A percentile compares a stretch with the other conserved stretches of the same genome.
These are phyloP conservation scores for Sceliomorpha sp. DNA, from an alignment of 2,888 invertebrate genomes.

Conservation along the genomic window DNA sequence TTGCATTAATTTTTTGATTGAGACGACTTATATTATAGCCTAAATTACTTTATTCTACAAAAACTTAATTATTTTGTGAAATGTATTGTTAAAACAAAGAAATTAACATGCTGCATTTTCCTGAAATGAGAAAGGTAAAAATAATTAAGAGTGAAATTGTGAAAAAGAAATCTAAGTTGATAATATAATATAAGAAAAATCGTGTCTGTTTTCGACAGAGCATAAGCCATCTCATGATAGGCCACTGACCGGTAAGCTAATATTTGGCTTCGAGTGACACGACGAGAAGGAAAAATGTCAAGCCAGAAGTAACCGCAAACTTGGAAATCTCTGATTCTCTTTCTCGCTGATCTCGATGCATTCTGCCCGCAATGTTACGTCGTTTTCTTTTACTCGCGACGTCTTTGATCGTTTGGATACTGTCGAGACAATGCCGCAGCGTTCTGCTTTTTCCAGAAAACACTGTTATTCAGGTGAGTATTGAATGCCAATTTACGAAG, in stretches of 20 bases:
- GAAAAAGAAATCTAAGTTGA: too few species aligned
- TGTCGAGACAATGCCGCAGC: conserved; percentile 51
- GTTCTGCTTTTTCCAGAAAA: conserved; percentile 68
- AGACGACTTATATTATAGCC: too few species aligned
- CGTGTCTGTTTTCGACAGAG: conserved; percentile 8
- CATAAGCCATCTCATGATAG: conserved; percentile 23
- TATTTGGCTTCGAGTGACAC: conserved; percentile 66
- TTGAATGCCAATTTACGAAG: conserved; percentile 34
- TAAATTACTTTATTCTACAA: too few species aligned
- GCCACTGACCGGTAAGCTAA: conserved; percentile 67
- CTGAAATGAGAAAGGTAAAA: too few species aligned
- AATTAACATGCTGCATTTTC: too few species aligned
- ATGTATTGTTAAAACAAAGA: too few species aligned
- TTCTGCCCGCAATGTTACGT: conserved; percentile 62
- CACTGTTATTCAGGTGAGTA: conserved; percentile 72
- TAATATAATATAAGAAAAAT: too few species aligned
- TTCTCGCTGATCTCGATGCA: conserved; percentile 39
- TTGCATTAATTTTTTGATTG: too few species aligned
- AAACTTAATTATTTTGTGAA: too few species aligned
- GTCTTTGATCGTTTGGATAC: conserved; percentile 41
- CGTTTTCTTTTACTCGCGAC: conserved; percentile 53
- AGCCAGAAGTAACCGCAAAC: conserved; percentile 47
- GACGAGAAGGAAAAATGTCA: conserved; percentile 57
- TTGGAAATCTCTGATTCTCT: conserved; percentile 42
- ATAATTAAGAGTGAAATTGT: too few species aligned